Evolutionary conservation across 1,140 invertebrate genomes (phyloP).

Genomic region (Anadara kagoshimensis): DNA sequence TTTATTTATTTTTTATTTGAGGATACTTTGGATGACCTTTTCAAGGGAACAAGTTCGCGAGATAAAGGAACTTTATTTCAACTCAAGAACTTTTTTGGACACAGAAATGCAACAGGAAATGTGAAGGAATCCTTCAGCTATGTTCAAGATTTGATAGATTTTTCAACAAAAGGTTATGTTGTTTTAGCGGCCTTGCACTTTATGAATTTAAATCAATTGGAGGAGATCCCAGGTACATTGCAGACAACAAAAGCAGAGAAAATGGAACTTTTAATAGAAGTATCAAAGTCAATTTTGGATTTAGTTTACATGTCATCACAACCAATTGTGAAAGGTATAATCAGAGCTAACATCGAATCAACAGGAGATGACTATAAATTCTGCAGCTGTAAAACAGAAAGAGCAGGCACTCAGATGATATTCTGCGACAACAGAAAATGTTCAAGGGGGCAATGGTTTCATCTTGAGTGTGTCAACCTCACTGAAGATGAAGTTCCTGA

Average conservation of each 20-base stretch:
- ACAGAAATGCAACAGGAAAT: neutral
- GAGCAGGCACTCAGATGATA: conserved; percentile 7
- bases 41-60: neutral
- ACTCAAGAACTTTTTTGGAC: conserved; percentile 3
- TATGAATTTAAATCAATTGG: conserved; percentile 3
- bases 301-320: conserved; percentile 1
- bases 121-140: neutral
- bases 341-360: neutral
- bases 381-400: conserved; percentile 11
- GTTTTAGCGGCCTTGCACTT: neutral
- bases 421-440: conserved; percentile 5
- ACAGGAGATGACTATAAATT: neutral
- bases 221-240: neutral
- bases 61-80: conserved; percentile 1
- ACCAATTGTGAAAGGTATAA: neutral
- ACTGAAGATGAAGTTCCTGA: neutral
- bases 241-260: neutral
- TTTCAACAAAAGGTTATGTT: conserved; percentile 8
- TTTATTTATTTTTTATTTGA: neutral
- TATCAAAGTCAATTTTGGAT: neutral
- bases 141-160: neutral
- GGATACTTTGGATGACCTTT: conserved; percentile 11
- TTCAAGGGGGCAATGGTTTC: conserved; percentile 14
- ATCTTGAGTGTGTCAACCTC: neutral
- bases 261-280: neutral